These are phyloP conservation scores for Lamellibrachia satsuma DNA, from an alignment of 2,888 invertebrate species.

Conservation along the genomic window DNA sequence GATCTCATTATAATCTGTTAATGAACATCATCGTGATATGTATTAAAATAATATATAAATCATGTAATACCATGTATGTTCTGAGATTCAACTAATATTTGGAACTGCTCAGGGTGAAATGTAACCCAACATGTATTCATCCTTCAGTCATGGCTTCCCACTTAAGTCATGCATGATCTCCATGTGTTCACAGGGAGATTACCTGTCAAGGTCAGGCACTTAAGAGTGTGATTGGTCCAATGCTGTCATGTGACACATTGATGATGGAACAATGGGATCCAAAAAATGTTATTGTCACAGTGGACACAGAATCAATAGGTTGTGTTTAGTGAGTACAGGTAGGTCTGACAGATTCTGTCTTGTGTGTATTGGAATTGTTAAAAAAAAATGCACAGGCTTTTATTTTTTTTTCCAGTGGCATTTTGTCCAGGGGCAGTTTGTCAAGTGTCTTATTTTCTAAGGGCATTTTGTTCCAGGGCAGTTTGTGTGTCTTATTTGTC, in stretches of 20 bases:
- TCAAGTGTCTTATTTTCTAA: too few species aligned
- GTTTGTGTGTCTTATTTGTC: not conserved
- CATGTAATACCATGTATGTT: not conserved
- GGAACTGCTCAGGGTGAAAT: not conserved
- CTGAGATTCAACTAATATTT: not conserved
- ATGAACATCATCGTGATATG: too few species aligned
- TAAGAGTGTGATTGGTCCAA: not conserved
- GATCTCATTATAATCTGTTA: too few species aligned
- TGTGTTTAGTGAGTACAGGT: not conserved
- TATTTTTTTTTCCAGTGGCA: not conserved
- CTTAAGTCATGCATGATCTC: not conserved
- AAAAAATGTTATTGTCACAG: not conserved
- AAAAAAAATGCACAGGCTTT: not conserved
- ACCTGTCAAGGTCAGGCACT: not conserved
- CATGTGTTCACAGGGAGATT: not conserved
- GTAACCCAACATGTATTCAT: not conserved
- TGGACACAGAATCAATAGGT: not conserved
- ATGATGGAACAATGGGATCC: not conserved
- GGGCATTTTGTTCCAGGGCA: not conserved
- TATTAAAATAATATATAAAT: too few species aligned
- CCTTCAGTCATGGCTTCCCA: not conserved
- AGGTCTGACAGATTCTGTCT: not conserved
- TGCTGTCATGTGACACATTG: not conserved
- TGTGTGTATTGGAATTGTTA: not conserved
- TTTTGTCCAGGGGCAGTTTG: not conserved